Evolutionary conservation across 2,797 vertebrate genomes (phyloP), one percentile per base, ranked within the genome.

Genomic region (Microchirus variegatus): DNA sequence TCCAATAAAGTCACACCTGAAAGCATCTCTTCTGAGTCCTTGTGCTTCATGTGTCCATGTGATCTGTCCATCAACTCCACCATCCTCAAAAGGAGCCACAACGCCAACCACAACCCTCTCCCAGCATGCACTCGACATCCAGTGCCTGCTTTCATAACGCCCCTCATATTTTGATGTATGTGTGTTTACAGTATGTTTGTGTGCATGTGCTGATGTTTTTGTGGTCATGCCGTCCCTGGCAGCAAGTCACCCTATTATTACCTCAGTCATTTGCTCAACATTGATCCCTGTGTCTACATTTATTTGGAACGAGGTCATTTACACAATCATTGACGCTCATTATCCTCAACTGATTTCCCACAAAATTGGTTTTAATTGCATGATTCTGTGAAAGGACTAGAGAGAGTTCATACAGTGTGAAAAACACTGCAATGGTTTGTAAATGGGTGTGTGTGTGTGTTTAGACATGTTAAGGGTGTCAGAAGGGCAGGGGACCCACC

Each of bases 381-480:
- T 60, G 48, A 16, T 47, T 40, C 37, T 46, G 57, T 50, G 19
- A 45, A 70, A 63, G 4, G 10, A 26, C 16, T 26, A 5, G 43
- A 47, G 13, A 50, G 41, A 16, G 22, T 35, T 35, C 5, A 49
- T 47, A 19, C n/a, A 70, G 51, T 65, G 18, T 54, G 10, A 58
- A 22, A 56, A 54, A 54, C 26, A 12, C 65, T 70, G 77, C 80
- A 17, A 42, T 63, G 40, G 45, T 71, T 63, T 63, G 64, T 83
- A 70, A 80, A 84, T 73, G 40, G 74, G 60, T 82, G 63, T 81
- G 12, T 77, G 68, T 85, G 75, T 83, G 78, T 92, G 85, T 90
- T 76, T 93, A 99, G 96, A 97, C 91, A 95, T 97, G 92, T 94
- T 96, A 89, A 95, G 95, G 88, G 95, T 93, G 79, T 95, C 95